phyloP scores from a whole-genome alignment of 2,113 vertebrate genomes.

The Bathybates hornii region DNA sequence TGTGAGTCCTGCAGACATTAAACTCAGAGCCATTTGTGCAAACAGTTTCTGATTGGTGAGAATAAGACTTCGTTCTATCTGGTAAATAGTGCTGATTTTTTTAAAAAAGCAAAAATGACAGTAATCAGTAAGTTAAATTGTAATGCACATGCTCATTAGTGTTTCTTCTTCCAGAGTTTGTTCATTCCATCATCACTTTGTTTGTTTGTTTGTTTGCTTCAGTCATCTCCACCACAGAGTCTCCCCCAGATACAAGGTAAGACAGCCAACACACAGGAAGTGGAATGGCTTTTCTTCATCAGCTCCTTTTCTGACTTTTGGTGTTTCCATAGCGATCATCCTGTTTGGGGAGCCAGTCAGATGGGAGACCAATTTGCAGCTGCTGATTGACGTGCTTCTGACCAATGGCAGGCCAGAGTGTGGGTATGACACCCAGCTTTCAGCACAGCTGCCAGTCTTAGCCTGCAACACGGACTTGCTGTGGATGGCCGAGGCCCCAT shows the following conservation, averaged over 20 bases:
- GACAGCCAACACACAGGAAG: background rate
- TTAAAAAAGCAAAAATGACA: background rate
- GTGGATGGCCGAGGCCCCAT: constrained; percentile 86
- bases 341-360: constrained; percentile 85
- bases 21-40: background rate
- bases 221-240: constrained; percentile 69
- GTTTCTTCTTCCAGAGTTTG: background rate
- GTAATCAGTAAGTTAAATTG: background rate
- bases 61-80: background rate
- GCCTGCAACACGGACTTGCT: constrained; percentile 87
- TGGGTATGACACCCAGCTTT: constrained; percentile 39
- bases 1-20: constrained; percentile 52
- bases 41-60: background rate
- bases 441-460: constrained; percentile 78
- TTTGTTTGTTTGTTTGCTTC: constrained; percentile 35
- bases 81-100: background rate
- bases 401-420: constrained; percentile 80
- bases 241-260: constrained; percentile 82
- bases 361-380: constrained; percentile 88
- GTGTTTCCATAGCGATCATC: constrained; percentile 70
- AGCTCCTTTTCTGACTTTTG: background rate
- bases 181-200: background rate
- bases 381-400: constrained; percentile 82
- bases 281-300: background rate
- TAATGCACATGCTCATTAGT: background rate